Conservation (phyloP, 2,888 invertebrate genomes). For the Parnassius smintheus region DNA sequence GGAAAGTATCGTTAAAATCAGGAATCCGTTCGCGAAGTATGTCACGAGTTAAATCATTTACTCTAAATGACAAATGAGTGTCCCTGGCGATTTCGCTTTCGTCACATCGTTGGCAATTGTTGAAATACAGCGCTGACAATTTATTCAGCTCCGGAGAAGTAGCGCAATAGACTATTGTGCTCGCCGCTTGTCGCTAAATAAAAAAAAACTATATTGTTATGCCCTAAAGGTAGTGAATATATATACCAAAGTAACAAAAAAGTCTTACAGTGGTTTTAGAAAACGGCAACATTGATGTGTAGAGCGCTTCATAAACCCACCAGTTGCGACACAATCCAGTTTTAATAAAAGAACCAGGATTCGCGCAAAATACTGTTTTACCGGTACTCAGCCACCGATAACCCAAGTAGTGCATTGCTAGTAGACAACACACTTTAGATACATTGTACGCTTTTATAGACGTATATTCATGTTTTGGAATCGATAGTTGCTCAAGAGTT, state of each 20-base stretch:
- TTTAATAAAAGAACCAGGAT: conserved; percentile 95
- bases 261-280: conserved; percentile 92
- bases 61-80: conserved; percentile 57
- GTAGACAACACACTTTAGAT: conserved; percentile 92
- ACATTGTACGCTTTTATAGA: conserved; percentile 93
- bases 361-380: conserved; percentile 88
- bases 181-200: conserved; percentile 93
- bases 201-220: background rate
- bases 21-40: conserved; percentile 45
- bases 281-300: conserved; percentile 91
- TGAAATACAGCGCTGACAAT: conserved; percentile 92
- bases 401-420: conserved; percentile 83
- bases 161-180: conserved; percentile 93
- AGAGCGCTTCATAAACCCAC: conserved; percentile 90
- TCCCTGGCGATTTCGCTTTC: conserved; percentile 62
- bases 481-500: conserved; percentile 83
- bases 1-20: conserved; percentile 31
- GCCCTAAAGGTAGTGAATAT: too few species aligned
- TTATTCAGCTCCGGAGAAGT: conserved; percentile 89
- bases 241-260: background rate
- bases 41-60: conserved; percentile 53
- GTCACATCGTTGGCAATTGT: conserved; percentile 89
- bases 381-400: conserved; percentile 84
- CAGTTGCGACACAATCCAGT: conserved; percentile 89
- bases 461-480: conserved; percentile 86